These are phyloP conservation scores for Panurus biarmicus DNA, from an alignment of 2,113 vertebrate species.

Conservation along the genomic window DNA sequence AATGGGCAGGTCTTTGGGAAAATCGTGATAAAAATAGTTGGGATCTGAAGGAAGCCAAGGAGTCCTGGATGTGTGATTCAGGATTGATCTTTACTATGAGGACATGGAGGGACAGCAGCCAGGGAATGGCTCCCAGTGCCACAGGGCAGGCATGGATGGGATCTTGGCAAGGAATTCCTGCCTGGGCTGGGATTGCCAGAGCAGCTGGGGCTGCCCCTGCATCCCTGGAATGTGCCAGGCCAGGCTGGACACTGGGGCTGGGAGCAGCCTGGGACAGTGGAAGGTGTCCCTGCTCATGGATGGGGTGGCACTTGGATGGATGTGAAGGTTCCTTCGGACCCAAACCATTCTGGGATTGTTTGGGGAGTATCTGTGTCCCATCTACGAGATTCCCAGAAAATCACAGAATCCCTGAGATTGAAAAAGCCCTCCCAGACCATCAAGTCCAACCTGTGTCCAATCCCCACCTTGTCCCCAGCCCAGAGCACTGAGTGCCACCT, in stretches of 20 bases:
- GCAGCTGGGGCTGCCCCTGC: background rate
- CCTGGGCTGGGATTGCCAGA: background rate
- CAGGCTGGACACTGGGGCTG: background rate
- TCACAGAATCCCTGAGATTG: background rate
- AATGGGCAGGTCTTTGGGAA: background rate
- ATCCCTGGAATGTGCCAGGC: background rate
- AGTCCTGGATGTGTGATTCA: background rate
- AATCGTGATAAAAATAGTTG: accelerated
- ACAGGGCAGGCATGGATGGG: background rate
- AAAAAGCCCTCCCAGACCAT: background rate
- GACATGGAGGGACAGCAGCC: background rate
- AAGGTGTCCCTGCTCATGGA: background rate
- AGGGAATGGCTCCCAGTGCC: background rate
- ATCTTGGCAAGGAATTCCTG: background rate
- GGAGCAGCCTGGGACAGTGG: background rate
- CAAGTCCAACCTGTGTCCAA: accelerated
- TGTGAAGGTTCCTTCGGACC: no score
- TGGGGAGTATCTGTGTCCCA: accelerated
- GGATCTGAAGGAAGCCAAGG: background rate
- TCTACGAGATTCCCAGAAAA: background rate
- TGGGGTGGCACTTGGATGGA: accelerated
- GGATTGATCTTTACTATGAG: background rate
- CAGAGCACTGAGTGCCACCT: background rate
- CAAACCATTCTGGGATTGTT: background rate
- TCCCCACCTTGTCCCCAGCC: background rate